Evolutionary conservation across 1,140 invertebrate species (phyloP).

Genomic region (Maniola jurtina): DNA sequence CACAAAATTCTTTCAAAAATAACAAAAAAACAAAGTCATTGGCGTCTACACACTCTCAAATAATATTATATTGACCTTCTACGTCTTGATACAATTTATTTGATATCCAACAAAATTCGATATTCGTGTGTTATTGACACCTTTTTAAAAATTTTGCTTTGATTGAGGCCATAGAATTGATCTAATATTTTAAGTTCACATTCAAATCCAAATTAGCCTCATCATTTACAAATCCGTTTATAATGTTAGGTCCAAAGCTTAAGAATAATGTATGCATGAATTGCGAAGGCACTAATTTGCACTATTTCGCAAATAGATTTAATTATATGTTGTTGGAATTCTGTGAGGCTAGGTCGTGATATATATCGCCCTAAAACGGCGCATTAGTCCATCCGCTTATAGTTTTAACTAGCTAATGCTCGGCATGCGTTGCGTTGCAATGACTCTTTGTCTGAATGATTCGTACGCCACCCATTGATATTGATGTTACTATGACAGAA

Average conservation of each 20-base stretch:
- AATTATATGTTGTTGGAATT: conserved; percentile 6
- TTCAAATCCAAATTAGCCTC: conserved; percentile 8
- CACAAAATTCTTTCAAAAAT: background rate
- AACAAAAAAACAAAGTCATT: background rate
- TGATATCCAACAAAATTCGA: conserved; percentile 6
- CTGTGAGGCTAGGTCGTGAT: conserved; percentile 9
- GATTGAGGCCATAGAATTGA: conserved; percentile 8
- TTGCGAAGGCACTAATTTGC: conserved; percentile 8
- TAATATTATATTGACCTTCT: conserved; percentile 13
- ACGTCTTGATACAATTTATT: background rate
- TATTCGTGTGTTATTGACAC: conserved; percentile 10
- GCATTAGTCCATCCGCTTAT: conserved; percentile 9
- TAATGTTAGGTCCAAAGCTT: conserved; percentile 17
- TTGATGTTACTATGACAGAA: too few relatives aligned
- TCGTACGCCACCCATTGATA: too few relatives aligned
- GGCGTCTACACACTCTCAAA: background rate
- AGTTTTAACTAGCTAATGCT: background rate
- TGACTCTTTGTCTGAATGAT: background rate
- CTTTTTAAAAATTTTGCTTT: background rate
- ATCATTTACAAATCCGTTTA: conserved; percentile 18
- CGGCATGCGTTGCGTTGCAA: background rate
- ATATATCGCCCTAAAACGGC: conserved; percentile 10
- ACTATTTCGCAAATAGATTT: conserved; percentile 12
- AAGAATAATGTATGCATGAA: conserved; percentile 1
- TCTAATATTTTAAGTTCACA: conserved; percentile 17